Evolutionary conservation across 92 coral and sea anemone species (phyloP), one percentile per base, ranked within the genome.

Genomic region (Pocillopora grandis): DNA sequence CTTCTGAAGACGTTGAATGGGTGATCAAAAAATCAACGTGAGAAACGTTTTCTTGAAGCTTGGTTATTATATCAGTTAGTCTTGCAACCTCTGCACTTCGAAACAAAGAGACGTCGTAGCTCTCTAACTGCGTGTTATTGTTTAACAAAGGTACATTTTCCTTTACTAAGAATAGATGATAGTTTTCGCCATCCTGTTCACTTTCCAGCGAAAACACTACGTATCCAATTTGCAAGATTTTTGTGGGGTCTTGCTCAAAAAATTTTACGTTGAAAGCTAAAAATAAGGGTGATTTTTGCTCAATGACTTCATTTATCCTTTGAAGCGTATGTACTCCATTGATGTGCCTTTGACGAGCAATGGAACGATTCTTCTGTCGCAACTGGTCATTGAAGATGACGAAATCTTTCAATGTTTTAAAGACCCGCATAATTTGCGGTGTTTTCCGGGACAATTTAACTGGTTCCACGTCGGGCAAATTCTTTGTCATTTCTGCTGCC

Each of bases 381-480:
- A 83, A 72, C 18, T 83, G 86, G 62, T 73, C 79, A 2, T 19
- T 23, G 4, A 62, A 62, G 21, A 66, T 58, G 62, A 27, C 31
- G 48, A 83, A 73, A 27, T 83, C 86, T 9, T 73, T 83, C 10
- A 83, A 42, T 2, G 79, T 62, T 58, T 62, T 62, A 64, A 83
- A 83, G 9, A 83, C 64, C 17, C 86, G 55, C 86, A 83, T 83
- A 10, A 73, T 72, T 12, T 63, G 80, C 6, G 86, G 86, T 4
- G 62, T 83, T 74, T 83, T 73, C 21, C 74, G n/a, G 3, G 86
- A 83, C 13, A 83, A 18, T 60, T 72, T 74, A 12, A 33, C 49
- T 20, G 86, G 86, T n/a, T 62, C 15, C n/a, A 62, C 66, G 1
- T 83, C 80, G 33, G 86, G 62, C 19, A 83, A 17, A 35, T 62